Percentiles rank a stretch among this genome's conserved stretches.
Evolutionary conservation across 2,113 vertebrate species (phyloP).

Genomic region (Poecilia latipinna): DNA sequence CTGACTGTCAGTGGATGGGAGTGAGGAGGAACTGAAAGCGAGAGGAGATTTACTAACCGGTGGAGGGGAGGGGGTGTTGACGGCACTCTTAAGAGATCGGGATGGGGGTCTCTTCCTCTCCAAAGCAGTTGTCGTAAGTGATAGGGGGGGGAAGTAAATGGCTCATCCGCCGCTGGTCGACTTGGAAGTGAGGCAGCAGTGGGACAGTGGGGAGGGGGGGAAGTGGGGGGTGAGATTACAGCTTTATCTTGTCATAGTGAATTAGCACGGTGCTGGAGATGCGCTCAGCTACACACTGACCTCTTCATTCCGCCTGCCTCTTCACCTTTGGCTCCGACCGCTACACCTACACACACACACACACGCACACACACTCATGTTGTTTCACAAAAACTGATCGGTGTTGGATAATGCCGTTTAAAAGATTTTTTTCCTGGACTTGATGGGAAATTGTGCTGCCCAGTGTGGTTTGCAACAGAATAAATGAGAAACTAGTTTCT

Average conservation of each 20-base stretch:
- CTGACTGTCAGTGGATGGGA: conserved; percentile 79
- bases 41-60: conserved; percentile 84
- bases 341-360: conserved; percentile 38
- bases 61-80: conserved; percentile 45
- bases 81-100: conserved; percentile 12
- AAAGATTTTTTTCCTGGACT: not conserved
- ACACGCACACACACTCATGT: too few relatives aligned
- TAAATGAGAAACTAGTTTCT: not conserved
- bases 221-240: conserved; percentile 86
- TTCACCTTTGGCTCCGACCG: conserved; percentile 55
- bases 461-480: conserved; percentile 48
- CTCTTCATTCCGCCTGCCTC: conserved; percentile 88
- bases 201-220: conserved; percentile 5
- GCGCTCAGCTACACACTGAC: conserved; percentile 87
- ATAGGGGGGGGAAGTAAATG: conserved; percentile 87
- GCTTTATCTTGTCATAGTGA: conserved; percentile 98
- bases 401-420: not conserved
- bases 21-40: conserved; percentile 35
- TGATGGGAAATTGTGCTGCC: not conserved
- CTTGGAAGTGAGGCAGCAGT: conserved; percentile 59
- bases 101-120: conserved; percentile 73
- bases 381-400: too few relatives aligned
- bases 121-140: conserved; percentile 89
- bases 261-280: conserved; percentile 86
- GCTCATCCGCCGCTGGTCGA: conserved; percentile 82